Evolutionary conservation across 2,113 vertebrate species (phyloP).

Genomic region (Laticauda laticaudata): DNA sequence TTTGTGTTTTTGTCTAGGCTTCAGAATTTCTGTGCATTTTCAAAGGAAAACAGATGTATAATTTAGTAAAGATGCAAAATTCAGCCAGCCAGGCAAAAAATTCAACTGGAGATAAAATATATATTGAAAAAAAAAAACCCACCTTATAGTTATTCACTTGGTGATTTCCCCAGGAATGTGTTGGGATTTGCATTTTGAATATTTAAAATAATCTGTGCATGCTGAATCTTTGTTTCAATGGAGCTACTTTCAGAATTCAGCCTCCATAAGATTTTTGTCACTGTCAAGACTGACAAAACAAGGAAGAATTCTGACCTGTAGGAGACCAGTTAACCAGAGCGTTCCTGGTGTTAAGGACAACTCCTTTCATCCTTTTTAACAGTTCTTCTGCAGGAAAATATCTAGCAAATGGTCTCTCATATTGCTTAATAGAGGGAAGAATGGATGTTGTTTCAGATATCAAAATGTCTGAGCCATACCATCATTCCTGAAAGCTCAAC

Average conservation of each 20-base stretch:
- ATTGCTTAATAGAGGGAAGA: background rate
- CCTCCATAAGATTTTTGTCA: no score
- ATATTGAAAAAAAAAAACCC: background rate
- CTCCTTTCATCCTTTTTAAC: background rate
- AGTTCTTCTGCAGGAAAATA: background rate
- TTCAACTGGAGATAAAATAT: background rate
- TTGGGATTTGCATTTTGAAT: background rate
- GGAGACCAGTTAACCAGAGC: background rate
- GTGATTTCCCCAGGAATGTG: background rate
- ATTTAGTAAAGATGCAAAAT: background rate
- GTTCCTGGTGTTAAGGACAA: background rate
- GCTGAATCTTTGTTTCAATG: background rate
- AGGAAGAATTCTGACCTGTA: background rate
- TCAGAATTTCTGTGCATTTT: conserved; percentile 1
- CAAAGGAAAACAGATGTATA: background rate
- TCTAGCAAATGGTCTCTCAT: background rate
- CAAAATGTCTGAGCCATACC: background rate
- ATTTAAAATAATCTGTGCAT: background rate
- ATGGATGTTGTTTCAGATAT: background rate
- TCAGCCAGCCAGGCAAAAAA: background rate
- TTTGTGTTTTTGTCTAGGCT: background rate
- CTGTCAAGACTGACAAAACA: background rate
- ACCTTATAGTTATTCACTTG: background rate
- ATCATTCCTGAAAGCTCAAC: background rate
- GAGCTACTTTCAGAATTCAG: background rate